A percentile compares a stretch with the other conserved stretches of the same genome.
These are phyloP conservation scores for Lepus europaeus DNA, from an alignment of 2,113 vertebrate species.

Conservation along the genomic window DNA sequence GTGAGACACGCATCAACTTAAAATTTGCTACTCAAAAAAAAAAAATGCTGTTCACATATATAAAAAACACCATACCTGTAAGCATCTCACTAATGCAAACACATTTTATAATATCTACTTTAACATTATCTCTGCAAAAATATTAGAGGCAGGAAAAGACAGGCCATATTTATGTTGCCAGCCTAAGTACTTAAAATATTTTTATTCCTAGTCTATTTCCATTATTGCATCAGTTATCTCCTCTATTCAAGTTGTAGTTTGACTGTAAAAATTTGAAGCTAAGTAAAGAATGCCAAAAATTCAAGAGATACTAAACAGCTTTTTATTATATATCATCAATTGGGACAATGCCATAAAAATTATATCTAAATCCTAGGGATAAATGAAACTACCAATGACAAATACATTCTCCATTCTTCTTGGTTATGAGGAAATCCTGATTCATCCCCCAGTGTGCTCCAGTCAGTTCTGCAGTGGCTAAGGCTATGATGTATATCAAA, in stretches of 20 bases:
- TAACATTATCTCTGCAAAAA: not conserved
- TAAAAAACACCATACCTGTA: not conserved
- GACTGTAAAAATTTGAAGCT: not conserved
- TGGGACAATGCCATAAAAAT: not conserved
- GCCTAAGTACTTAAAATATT: constrained; percentile 4
- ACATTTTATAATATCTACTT: constrained; percentile 24
- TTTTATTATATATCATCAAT: not conserved
- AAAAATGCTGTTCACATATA: not conserved
- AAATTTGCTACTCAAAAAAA: not conserved
- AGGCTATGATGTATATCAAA: not conserved
- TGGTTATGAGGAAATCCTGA: not conserved
- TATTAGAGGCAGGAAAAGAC: not conserved
- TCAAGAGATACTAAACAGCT: not conserved
- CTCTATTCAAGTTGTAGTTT: constrained; percentile 2
- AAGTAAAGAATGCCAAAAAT: not conserved
- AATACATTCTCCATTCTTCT: not conserved
- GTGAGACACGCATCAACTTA: not conserved
- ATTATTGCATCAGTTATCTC: not conserved
- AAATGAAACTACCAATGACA: constrained; percentile 1
- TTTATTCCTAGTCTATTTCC: not conserved
- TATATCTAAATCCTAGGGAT: not conserved
- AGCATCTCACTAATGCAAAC: not conserved
- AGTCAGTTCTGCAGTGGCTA: not conserved
- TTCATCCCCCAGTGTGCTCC: not conserved
- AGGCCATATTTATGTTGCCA: not conserved